These are phyloP conservation scores for Odontothrips loti DNA, from an alignment of 2,888 invertebrate genomes.

Conservation along the genomic window DNA sequence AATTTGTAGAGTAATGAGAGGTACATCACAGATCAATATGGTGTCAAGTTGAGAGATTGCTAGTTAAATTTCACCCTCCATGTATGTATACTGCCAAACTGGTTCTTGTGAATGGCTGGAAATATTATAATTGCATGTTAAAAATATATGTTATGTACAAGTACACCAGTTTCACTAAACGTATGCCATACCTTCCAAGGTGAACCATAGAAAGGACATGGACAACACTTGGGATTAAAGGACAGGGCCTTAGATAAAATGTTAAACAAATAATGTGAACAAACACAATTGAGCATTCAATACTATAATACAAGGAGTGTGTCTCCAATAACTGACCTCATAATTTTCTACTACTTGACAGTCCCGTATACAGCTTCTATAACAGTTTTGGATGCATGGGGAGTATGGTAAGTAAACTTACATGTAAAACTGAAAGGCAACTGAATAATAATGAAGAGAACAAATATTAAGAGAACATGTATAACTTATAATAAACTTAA, in stretches of 20 bases:
- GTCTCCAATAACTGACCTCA: neutral
- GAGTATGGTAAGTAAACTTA: neutral
- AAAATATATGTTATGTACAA: neutral
- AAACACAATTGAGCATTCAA: constrained; percentile 23
- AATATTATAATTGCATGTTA: neutral
- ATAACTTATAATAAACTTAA: constrained; percentile 6
- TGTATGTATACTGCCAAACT: constrained; percentile 3
- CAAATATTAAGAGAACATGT: neutral
- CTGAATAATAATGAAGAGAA: neutral
- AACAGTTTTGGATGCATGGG: neutral
- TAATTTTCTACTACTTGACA: neutral
- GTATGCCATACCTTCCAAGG: constrained; percentile 8
- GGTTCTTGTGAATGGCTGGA: neutral
- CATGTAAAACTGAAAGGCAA: neutral
- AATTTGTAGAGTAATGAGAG: neutral
- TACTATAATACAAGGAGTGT: constrained; percentile 7
- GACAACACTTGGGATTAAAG: neutral
- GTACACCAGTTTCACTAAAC: constrained; percentile 13
- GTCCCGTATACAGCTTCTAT: neutral
- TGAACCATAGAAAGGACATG: constrained; percentile 14
- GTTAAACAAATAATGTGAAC: constrained; percentile 21
- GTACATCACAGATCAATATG: constrained; percentile 25
- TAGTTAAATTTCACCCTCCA: constrained; percentile 10
- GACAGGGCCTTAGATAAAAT: constrained; percentile 3
- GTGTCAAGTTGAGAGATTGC: constrained; percentile 9